These are phyloP conservation scores for Druon quercuslanigerum DNA, from an alignment of 1,140 invertebrate species.

Conservation along the genomic window DNA sequence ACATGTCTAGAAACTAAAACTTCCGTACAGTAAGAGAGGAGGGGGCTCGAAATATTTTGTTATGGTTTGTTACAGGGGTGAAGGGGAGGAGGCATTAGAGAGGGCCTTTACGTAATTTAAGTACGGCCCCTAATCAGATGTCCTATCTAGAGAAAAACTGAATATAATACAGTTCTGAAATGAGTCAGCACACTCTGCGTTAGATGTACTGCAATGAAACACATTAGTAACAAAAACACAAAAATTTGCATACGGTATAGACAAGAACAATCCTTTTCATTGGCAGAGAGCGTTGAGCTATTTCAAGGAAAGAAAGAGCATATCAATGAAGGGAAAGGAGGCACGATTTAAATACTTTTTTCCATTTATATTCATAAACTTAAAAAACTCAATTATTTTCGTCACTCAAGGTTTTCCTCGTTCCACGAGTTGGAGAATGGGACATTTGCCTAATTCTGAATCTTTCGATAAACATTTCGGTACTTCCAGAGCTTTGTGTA, in stretches of 20 bases:
- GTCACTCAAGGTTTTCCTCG: slow-evolving; percentile 16
- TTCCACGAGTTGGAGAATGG: slow-evolving; percentile 31
- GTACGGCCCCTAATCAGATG: background rate
- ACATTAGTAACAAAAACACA: slow-evolving; percentile 23
- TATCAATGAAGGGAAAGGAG: background rate
- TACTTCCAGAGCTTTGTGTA: background rate
- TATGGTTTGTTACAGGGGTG: too few species aligned
- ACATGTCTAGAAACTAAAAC: too few species aligned
- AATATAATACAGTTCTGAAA: slow-evolving; percentile 6
- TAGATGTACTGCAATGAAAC: slow-evolving; percentile 24
- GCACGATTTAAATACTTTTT: background rate
- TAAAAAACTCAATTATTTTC: background rate
- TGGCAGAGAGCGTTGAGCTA: slow-evolving; percentile 1
- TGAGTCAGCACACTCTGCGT: slow-evolving; percentile 27
- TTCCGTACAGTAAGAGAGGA: too few species aligned
- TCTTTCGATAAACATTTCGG: background rate
- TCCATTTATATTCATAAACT: slow-evolving; percentile 3
- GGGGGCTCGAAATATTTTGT: too few species aligned
- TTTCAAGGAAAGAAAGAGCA: background rate
- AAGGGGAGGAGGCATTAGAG: too few species aligned
- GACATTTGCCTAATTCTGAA: slow-evolving; percentile 38
- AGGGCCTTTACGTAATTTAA: too few species aligned
- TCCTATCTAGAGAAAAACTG: background rate
- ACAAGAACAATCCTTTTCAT: slow-evolving; percentile 9
- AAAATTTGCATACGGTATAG: slow-evolving; percentile 3